Evolutionary conservation across 2,797 vertebrate genomes (phyloP).

Genomic region (Oceanodroma leucorhoa): DNA sequence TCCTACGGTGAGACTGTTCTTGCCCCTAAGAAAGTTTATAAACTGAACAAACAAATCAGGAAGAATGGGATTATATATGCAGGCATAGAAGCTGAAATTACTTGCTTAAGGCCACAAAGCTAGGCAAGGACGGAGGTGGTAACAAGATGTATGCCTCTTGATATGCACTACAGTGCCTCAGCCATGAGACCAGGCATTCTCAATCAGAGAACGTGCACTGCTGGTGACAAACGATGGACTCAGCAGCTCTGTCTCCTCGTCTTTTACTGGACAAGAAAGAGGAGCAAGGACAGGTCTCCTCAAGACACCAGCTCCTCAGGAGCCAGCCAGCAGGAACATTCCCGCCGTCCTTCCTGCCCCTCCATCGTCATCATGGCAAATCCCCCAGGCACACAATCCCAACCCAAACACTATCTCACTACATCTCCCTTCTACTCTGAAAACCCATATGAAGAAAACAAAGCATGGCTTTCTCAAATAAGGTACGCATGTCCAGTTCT

Average conservation of each 20-base stretch:
- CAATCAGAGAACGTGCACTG: fast-evolving
- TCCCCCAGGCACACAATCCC: background rate
- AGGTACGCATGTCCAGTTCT: fast-evolving
- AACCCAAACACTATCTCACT: background rate
- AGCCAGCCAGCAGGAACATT: background rate
- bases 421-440: background rate
- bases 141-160: background rate
- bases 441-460: background rate
- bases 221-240: fast-evolving
- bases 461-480: background rate
- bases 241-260: background rate
- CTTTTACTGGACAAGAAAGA: background rate
- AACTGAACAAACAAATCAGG: background rate
- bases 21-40: background rate
- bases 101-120: background rate
- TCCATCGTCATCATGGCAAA: background rate
- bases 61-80: background rate
- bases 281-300: background rate
- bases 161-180: background rate
- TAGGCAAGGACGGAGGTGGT: background rate
- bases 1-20: background rate
- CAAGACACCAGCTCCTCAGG: background rate
- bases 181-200: fast-evolving
- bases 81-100: background rate
- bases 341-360: fast-evolving